Percentiles rank a stretch among this genome's conserved stretches.
Evolutionary conservation across 2,113 vertebrate species (phyloP).

Genomic region (Electrona antarctica): DNA sequence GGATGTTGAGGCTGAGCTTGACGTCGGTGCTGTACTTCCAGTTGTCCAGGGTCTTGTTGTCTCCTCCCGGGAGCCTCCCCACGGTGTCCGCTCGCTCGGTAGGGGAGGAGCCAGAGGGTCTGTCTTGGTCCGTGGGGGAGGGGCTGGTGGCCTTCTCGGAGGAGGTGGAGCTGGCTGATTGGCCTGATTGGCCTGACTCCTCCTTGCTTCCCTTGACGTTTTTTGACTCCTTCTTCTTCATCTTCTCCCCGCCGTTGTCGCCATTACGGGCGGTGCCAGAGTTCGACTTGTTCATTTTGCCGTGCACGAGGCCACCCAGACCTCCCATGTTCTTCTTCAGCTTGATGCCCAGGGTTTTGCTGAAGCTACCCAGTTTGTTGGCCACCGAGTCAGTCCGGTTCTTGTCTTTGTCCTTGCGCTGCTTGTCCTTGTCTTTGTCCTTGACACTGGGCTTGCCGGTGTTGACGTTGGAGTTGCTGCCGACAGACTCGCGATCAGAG

Average conservation of each 20-base stretch:
- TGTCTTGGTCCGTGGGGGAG: constrained; percentile 90
- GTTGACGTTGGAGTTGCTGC: constrained; percentile 97
- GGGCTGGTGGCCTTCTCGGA: constrained; percentile 93
- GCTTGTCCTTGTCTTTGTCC: constrained; percentile 92
- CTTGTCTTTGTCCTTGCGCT: constrained; percentile 96
- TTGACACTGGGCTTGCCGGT: constrained; percentile 85
- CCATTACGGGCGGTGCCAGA: constrained; percentile 74
- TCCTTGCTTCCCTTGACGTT: constrained; percentile 87
- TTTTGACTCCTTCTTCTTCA: constrained; percentile 79
- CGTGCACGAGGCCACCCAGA: constrained; percentile 93
- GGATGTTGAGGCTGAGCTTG: constrained; percentile 97
- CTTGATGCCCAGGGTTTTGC: constrained; percentile 97
- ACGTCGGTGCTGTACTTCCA: constrained; percentile 99
- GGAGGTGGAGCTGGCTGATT: constrained; percentile 90
- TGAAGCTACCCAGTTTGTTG: constrained; percentile 97
- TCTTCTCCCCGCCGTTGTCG: constrained; percentile 64
- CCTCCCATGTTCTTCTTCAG: constrained; percentile 99
- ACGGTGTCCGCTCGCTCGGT: constrained; percentile 69
- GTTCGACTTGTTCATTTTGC: constrained; percentile 92
- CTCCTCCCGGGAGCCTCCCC: constrained; percentile 77
- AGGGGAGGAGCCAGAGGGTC: constrained; percentile 79
- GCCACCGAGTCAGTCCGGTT: constrained; percentile 93
- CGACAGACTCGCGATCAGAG: constrained; percentile 95
- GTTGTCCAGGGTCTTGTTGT: constrained; percentile 86
- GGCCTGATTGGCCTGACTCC: constrained; percentile 89